These are phyloP conservation scores for Ceuthmochares aereus DNA, from an alignment of 2,113 vertebrate genomes.

Conservation along the genomic window DNA sequence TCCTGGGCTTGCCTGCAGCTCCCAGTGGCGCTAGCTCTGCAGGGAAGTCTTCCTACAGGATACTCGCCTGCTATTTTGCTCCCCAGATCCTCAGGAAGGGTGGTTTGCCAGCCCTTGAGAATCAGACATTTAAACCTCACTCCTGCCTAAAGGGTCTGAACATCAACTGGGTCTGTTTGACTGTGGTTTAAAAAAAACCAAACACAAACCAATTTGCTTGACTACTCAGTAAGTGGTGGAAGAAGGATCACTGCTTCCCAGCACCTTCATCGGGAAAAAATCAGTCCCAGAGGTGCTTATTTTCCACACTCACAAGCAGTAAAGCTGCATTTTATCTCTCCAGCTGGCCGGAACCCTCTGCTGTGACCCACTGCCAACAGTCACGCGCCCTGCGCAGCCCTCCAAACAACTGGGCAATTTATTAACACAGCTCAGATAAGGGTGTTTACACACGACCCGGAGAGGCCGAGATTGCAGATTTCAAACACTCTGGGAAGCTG, in stretches of 20 bases:
- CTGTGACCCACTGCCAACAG: conserved; percentile 26
- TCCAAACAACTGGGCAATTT: conserved; percentile 36
- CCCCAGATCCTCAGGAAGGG: background rate
- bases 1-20: background rate
- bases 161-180: background rate
- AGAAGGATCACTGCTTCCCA: background rate
- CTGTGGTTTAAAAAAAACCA: background rate
- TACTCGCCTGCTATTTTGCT: background rate
- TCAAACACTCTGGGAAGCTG: background rate
- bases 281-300: background rate
- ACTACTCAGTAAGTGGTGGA: background rate
- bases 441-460: background rate
- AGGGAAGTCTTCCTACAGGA: background rate
- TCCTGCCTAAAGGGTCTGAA: background rate
- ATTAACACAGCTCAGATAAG: conserved; percentile 46
- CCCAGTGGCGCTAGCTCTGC: background rate
- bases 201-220: background rate
- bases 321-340: background rate
- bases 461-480: conserved; percentile 1
- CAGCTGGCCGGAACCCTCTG: conserved; percentile 29
- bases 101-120: background rate
- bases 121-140: background rate
- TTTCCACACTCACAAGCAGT: background rate
- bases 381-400: conserved; percentile 35
- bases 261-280: background rate